phyloP scores from a whole-genome alignment of 64 coral and sea anemone genomes.

The Stichodactyla helianthus region DNA sequence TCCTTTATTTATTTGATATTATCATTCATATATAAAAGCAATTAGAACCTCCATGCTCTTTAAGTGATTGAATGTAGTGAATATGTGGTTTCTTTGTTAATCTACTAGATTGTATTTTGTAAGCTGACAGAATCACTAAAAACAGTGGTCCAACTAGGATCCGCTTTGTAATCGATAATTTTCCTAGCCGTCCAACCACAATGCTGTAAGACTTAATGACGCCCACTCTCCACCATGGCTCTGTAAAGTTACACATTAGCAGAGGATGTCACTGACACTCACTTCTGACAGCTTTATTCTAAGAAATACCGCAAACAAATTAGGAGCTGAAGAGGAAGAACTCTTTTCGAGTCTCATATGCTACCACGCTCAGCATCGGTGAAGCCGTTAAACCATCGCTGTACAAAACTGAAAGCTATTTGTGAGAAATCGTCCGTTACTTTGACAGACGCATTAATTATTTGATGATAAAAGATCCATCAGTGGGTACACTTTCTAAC shows the following conservation, averaged over 20 bases:
- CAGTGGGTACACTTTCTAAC: neutral
- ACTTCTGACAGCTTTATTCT: neutral
- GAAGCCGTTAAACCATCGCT: neutral
- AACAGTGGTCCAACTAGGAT: neutral
- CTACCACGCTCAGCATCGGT: neutral
- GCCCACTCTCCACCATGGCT: neutral
- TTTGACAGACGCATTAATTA: neutral
- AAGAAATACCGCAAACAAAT: neutral
- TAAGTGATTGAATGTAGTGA: neutral
- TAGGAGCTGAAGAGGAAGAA: neutral
- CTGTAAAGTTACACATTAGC: neutral
- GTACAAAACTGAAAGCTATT: neutral
- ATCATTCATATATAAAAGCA: neutral
- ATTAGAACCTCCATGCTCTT: neutral
- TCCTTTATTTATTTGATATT: neutral
- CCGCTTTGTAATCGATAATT: neutral
- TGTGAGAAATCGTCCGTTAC: neutral
- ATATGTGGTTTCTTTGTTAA: slow-evolving; percentile 1
- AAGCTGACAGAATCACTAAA: slow-evolving; percentile 4
- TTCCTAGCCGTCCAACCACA: neutral
- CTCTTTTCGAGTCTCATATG: neutral
- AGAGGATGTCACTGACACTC: neutral
- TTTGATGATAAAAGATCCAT: neutral
- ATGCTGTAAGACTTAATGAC: neutral
- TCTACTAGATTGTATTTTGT: neutral